Conservation (phyloP, 1,140 invertebrate species). For the Listronotus oregonensis region DNA sequence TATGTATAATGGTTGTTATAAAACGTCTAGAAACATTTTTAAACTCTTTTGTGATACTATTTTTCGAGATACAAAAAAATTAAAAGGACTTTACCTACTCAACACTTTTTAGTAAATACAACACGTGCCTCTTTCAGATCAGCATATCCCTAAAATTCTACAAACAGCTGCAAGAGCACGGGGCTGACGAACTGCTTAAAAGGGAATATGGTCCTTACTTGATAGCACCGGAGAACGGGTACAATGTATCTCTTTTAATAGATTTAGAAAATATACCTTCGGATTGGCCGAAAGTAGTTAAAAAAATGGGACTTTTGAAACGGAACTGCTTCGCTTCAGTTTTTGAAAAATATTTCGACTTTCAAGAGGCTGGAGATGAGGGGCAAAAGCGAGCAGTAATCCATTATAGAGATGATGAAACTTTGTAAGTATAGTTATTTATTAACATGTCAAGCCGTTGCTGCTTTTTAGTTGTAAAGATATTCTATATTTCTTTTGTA, state of each 20-base stretch:
- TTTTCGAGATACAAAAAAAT: too few relatives aligned
- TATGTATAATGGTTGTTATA: too few relatives aligned
- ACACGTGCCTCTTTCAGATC: slow-evolving; percentile 69
- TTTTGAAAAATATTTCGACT: slow-evolving; percentile 99
- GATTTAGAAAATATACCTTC: slow-evolving; percentile 92
- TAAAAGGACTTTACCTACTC: too few relatives aligned
- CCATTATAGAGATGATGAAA: slow-evolving; percentile 98
- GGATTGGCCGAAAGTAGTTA: slow-evolving; percentile 86
- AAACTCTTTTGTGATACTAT: too few relatives aligned
- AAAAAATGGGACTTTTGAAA: slow-evolving; percentile 93
- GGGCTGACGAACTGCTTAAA: slow-evolving; percentile 94
- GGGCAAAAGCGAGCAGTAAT: slow-evolving; percentile 95
- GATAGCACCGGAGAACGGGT: slow-evolving; percentile 85
- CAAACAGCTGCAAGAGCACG: slow-evolving; percentile 96
- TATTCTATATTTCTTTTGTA: too few relatives aligned
- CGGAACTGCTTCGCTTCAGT: slow-evolving; percentile 99
- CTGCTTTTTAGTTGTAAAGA: too few relatives aligned
- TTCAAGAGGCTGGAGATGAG: slow-evolving; percentile 90
- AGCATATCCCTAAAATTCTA: slow-evolving; percentile 99
- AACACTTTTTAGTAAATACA: neutral
- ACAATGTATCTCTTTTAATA: slow-evolving; percentile 92
- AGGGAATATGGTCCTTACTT: slow-evolving; percentile 83
- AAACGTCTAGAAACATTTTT: too few relatives aligned
- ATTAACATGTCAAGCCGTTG: slow-evolving; percentile 9
- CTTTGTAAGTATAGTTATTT: slow-evolving; percentile 76